Conservation (phyloP, 2,113 vertebrate species). For the Actinemys pallida region DNA sequence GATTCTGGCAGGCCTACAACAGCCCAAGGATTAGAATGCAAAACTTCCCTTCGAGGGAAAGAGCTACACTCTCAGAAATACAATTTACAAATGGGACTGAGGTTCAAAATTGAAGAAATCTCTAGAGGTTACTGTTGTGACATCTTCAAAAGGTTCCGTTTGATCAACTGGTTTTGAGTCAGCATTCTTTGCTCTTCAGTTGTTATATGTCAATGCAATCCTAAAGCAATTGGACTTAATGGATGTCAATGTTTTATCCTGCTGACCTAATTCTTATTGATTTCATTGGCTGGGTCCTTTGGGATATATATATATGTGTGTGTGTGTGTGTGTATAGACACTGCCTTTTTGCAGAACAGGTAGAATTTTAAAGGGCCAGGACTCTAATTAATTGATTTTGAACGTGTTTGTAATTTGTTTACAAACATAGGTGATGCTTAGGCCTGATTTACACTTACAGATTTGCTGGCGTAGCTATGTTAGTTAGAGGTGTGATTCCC, state of each 20-base stretch:
- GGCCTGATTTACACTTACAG: background rate
- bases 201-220: background rate
- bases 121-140: background rate
- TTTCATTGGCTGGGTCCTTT: background rate
- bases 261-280: background rate
- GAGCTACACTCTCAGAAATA: background rate
- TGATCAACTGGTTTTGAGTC: background rate
- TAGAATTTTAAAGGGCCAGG: background rate
- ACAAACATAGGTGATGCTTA: background rate
- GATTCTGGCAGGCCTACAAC: background rate
- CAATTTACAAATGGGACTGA: fast-evolving
- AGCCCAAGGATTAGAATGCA: background rate
- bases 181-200: background rate
- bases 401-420: background rate
- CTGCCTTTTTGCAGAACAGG: background rate
- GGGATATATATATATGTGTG: background rate
- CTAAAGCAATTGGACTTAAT: background rate
- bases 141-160: background rate
- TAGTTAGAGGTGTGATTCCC: too few species aligned
- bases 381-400: fast-evolving
- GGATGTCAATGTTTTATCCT: background rate
- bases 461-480: too few species aligned
- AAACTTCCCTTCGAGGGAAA: background rate
- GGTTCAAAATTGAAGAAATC: background rate
- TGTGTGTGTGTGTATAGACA: too few species aligned